Conservation (phyloP, 92 coral and sea anemone species). For the Actinostola sp. region DNA sequence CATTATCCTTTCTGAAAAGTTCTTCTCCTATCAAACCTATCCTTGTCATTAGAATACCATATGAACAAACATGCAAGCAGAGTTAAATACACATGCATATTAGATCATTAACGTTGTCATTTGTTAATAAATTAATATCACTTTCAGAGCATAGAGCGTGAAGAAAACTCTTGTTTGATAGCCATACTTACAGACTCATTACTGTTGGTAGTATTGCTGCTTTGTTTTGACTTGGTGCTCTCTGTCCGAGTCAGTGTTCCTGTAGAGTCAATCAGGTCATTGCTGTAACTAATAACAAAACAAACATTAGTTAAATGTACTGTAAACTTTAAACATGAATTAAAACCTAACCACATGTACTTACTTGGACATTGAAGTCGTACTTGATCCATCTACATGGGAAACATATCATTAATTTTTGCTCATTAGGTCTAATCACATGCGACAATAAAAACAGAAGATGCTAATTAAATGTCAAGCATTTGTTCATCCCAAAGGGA, state of each 20-base stretch:
- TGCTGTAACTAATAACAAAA: slow-evolving; percentile 38
- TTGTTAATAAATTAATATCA: too few species aligned
- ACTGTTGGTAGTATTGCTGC: slow-evolving; percentile 81
- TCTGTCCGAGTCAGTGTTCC: slow-evolving; percentile 83
- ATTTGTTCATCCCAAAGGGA: too few species aligned
- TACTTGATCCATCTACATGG: slow-evolving; percentile 27
- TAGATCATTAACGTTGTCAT: too few species aligned
- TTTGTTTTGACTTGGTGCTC: slow-evolving; percentile 85
- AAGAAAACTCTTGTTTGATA: background rate
- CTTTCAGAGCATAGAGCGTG: background rate
- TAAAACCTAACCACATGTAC: too few species aligned
- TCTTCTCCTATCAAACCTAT: background rate
- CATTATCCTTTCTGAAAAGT: too few species aligned
- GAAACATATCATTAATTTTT: background rate
- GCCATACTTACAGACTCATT: slow-evolving; percentile 86
- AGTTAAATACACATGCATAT: too few species aligned
- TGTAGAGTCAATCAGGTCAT: slow-evolving; percentile 79
- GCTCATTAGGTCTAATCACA: background rate
- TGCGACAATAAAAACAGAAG: background rate
- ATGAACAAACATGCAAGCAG: background rate
- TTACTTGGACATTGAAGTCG: slow-evolving; percentile 39
- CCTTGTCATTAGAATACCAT: background rate
- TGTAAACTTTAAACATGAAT: background rate
- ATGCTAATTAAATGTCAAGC: too few species aligned
- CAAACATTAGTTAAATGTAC: background rate